Evolutionary conservation across 2,888 invertebrate species (phyloP), one percentile per base, ranked within the genome.

Genomic region (Phania funesta): DNA sequence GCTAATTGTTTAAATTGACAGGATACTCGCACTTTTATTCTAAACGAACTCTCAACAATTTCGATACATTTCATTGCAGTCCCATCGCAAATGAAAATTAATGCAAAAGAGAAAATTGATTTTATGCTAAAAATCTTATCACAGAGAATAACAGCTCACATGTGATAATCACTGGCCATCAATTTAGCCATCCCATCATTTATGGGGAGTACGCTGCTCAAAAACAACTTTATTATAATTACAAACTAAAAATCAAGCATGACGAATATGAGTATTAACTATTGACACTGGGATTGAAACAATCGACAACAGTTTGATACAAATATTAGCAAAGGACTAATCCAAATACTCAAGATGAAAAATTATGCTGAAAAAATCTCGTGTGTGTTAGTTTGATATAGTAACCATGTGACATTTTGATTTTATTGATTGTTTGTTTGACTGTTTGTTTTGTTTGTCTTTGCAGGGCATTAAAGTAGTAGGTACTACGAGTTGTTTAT

Each of bases 341-440:
- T 65, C 75, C 68, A 24, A n/a, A 44, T 68, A 56, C 46, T 70
- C 18, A 22, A 70, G 73, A 81, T 76, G 67, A 76, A 71, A 81
- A 81, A 77, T 81, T 77, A 73, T 77, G 46, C 60, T 76, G 29
- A 60, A 60, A 52, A 24, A 35, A 18, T 60, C 13, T 54, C 11
- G 35, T 20, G 32, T 48, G 54, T 54, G 56, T 58, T 26, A 38
- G 24, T 71, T 62, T 70, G 77, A 77, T 77, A 70, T 65, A 78
- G 56, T 82, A 78, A 58, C 74, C 82, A 74, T 82, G 82, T 78
- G 82, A 82, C 78, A 78, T 70, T 68, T 82, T 78, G 82, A 82
- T 82, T 78, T 82, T 52, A 65, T 78, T 74, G 76, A 64, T 78
- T 82, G 64, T 78, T 80, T 78, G 56, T 65, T 79, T 77, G 71